phyloP scores from a whole-genome alignment of 2,113 vertebrate species.

The Corydoras maculifer region DNA sequence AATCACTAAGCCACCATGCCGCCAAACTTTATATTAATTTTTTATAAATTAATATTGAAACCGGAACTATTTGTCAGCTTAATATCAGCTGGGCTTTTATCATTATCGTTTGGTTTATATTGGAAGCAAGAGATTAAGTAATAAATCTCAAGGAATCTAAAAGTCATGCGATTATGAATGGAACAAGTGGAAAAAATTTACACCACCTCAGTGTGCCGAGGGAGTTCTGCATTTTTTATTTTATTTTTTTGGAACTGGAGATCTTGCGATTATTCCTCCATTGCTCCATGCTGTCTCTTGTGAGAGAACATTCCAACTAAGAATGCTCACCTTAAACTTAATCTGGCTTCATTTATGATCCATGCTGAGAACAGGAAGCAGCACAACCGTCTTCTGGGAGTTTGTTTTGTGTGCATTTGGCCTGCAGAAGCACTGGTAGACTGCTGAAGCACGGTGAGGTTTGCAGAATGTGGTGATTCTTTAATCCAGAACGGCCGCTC shows the following conservation, averaged over 20 bases:
- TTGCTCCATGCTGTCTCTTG: slow-evolving; percentile 19
- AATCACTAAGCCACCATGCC: no score
- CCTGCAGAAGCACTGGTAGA: slow-evolving; percentile 27
- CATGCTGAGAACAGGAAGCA: slow-evolving; percentile 8
- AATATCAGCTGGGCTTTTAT: no score
- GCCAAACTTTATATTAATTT: no score
- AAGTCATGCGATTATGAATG: no score
- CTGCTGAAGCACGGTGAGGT: slow-evolving; percentile 15
- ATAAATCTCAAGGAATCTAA: no score
- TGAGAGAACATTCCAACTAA: slow-evolving; percentile 22
- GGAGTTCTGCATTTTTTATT: neutral
- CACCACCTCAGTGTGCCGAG: no score
- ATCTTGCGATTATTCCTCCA: slow-evolving; percentile 13
- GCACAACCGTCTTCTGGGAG: slow-evolving; percentile 20
- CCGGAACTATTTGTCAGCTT: no score
- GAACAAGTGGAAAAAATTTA: no score
- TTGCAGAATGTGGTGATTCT: slow-evolving; percentile 14
- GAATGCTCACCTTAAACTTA: slow-evolving; percentile 21
- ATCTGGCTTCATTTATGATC: slow-evolving; percentile 36
- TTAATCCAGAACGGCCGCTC: slow-evolving; percentile 20
- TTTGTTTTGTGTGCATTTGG: slow-evolving; percentile 19
- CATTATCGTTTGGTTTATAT: no score
- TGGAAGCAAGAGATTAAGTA: no score
- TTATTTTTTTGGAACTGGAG: slow-evolving; percentile 14
- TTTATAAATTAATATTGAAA: no score